A percentile compares a stretch with the other conserved stretches of the same genome.
These are phyloP conservation scores for Dendrolimus houi DNA, from an alignment of 2,888 invertebrate genomes.

Conservation along the genomic window DNA sequence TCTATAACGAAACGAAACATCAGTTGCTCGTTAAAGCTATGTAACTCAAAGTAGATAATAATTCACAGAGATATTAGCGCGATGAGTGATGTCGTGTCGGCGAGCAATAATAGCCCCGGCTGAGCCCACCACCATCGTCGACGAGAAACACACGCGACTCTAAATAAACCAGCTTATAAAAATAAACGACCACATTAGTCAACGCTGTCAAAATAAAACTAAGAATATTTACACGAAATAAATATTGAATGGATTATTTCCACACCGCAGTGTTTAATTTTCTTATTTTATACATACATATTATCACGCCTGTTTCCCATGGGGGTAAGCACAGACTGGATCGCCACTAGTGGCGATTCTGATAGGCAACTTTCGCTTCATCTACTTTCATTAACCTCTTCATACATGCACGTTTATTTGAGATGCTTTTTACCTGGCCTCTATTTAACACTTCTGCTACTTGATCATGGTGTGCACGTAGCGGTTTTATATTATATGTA, in stretches of 20 bases:
- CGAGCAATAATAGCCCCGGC: constrained; percentile 60
- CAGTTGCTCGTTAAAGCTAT: constrained; percentile 55
- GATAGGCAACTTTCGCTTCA: too few species aligned
- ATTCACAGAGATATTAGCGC: constrained; percentile 56
- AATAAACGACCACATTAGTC: constrained; percentile 72
- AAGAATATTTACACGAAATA: constrained; percentile 34
- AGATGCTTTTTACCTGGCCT: too few species aligned
- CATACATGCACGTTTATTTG: too few species aligned
- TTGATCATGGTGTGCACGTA: too few species aligned
- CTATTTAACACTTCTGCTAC: too few species aligned
- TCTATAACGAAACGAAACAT: constrained; percentile 8
- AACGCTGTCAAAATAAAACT: constrained; percentile 70
- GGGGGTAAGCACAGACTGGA: too few species aligned
- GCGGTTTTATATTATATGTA: too few species aligned
- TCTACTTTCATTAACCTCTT: too few species aligned
- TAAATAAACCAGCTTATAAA: constrained; percentile 65
- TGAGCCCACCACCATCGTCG: constrained; percentile 41
- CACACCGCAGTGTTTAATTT: constrained; percentile 8
- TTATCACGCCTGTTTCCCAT: background rate
- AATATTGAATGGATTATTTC: constrained; percentile 18
- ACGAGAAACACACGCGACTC: constrained; percentile 53
- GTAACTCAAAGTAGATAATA: constrained; percentile 61
- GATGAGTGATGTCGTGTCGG: constrained; percentile 69
- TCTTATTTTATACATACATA: background rate
- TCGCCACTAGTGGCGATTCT: too few species aligned